Evolutionary conservation across 2,113 vertebrate genomes (phyloP).

Genomic region (Dermatemys mawii): DNA sequence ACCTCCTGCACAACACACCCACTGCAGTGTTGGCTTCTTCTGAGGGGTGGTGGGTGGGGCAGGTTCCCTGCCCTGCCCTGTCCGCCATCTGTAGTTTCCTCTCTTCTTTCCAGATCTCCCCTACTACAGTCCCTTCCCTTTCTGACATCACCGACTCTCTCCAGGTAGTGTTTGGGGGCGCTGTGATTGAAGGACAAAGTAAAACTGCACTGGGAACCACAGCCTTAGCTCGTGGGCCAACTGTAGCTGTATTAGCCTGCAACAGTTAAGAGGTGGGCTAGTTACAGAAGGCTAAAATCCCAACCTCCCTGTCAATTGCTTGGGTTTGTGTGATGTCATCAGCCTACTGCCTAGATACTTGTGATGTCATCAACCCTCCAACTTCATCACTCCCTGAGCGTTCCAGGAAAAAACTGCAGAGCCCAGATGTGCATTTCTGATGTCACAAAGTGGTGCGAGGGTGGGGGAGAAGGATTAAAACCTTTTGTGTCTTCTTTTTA

Average conservation of each 20-base stretch:
- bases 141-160: background rate
- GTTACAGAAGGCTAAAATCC: background rate
- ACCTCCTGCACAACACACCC: background rate
- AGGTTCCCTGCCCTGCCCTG: background rate
- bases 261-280: background rate
- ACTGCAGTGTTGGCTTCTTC: background rate
- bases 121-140: background rate
- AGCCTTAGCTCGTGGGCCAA: background rate
- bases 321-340: background rate
- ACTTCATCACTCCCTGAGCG: fast-evolving
- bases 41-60: no score
- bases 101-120: background rate
- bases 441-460: no score
- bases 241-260: fast-evolving
- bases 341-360: no score
- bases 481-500: background rate
- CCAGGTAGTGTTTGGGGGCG: background rate
- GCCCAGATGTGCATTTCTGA: fast-evolving
- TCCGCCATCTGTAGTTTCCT: background rate
- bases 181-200: background rate
- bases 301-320: background rate
- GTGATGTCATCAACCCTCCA: background rate
- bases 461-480: background rate
- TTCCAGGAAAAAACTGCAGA: background rate
- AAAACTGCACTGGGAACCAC: background rate